phyloP scores from a whole-genome alignment of 35 echinoderm and acorn worm genomes.

The Heliocidaris tuberculata region DNA sequence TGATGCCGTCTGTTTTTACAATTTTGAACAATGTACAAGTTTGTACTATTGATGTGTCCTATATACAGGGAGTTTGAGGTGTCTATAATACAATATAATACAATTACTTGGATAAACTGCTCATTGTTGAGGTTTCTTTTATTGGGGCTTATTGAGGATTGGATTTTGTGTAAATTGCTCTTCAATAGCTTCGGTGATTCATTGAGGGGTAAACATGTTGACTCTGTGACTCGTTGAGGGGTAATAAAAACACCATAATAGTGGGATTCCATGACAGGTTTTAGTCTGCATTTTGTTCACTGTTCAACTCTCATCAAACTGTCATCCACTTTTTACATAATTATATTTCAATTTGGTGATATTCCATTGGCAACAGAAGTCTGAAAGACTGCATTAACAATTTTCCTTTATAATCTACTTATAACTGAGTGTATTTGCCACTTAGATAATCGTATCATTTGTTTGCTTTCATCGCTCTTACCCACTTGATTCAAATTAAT shows the following conservation, averaged over 20 bases:
- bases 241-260: not conserved
- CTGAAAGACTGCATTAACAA: no score
- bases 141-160: no score
- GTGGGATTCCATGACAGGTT: not conserved
- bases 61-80: not conserved
- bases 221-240: not conserved
- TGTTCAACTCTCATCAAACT: not conserved
- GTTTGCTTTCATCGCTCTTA: no score
- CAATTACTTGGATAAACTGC: no score
- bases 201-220: not conserved
- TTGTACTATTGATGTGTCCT: not conserved
- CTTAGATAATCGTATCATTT: no score
- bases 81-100: not conserved
- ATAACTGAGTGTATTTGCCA: no score
- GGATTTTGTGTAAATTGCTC: constrained; percentile 2
- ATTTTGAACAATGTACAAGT: not conserved
- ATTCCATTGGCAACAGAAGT: not conserved
- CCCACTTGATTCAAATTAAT: no score
- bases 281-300: not conserved
- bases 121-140: no score
- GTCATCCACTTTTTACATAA: not conserved
- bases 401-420: no score
- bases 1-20: no score
- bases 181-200: not conserved
- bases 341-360: not conserved